Evolutionary conservation across 2,113 vertebrate genomes (phyloP), one percentile per base, ranked within the genome.

Genomic region (Phainopepla nitens): DNA sequence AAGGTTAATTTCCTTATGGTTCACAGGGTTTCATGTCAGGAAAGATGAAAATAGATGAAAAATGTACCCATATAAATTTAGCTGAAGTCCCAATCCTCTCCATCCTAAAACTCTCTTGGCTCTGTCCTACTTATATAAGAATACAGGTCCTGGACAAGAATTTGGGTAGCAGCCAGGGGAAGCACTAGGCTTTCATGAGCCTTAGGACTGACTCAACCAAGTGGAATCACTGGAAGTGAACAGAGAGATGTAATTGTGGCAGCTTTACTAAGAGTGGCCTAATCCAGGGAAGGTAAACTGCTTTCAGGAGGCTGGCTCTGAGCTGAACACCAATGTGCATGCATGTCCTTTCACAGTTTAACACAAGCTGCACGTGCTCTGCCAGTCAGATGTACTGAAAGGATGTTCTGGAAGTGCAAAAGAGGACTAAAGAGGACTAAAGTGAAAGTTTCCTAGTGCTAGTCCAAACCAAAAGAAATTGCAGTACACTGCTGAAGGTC

Each of bases 1-100:
- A 76, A 93, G 42, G 73, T 94, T 96, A 31, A 87, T 89, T 97
- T 96, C 82, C 80, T 91, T 72, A 77, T 62, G 69, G 51, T 90
- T 95, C 71, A 57, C 65, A 56, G 44, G 22, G 49, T 78, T 89
- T 53, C 21, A 54, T 20, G 58, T 70, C 54, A 83, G 50, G 19
- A 69, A 96, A 87, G 56, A 62, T n/a, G 33, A 87, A 96, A 94
- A 65, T 11, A 83, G 28, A 58, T 53, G 29, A 86, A 50, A 45
- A 35, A 90, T 85, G 49, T 41, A 92, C 56, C 21, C 25, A 3
- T 51, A 42, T 51, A 77, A 57, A 50, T 73, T 82, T 28, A 77
- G 27, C 66, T 87, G 49, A 39, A 86, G 22, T 85, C 16, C 10
- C 19, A 83, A 11, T 39, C 47, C 73, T 94, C 54, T 79, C 31